These are phyloP conservation scores for Microcebus lehilahytsara DNA, from an alignment of 2,113 vertebrate genomes.

Conservation along the genomic window DNA sequence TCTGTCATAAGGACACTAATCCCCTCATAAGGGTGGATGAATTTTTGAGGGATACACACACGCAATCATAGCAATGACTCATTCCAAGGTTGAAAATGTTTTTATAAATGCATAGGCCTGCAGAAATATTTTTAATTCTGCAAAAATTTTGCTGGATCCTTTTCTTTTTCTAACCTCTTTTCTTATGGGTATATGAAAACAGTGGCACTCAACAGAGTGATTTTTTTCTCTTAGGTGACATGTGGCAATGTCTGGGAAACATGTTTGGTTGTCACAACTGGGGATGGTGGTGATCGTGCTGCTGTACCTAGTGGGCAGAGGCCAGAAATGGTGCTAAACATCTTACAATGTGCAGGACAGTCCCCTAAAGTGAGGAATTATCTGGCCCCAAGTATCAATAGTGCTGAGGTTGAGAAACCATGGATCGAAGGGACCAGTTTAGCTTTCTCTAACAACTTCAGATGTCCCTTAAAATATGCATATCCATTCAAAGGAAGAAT, in stretches of 20 bases:
- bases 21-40: neutral
- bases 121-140: neutral
- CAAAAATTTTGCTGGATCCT: neutral
- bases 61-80: neutral
- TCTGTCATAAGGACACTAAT: neutral
- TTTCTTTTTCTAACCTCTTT: neutral
- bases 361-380: neutral
- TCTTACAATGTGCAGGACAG: neutral
- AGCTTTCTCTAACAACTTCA: neutral
- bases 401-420: neutral
- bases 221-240: neutral
- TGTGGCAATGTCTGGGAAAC: neutral
- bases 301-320: neutral
- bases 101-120: neutral
- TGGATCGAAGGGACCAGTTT: neutral
- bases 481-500: neutral
- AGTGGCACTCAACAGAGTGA: neutral
- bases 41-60: neutral
- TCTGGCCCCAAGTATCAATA: neutral
- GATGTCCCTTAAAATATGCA: neutral
- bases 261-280: neutral
- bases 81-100: neutral
- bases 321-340: too few relatives aligned
- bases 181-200: neutral
- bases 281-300: too few relatives aligned